phyloP scores from a whole-genome alignment of 2,888 invertebrate species.

The Drosophila leonis region DNA sequence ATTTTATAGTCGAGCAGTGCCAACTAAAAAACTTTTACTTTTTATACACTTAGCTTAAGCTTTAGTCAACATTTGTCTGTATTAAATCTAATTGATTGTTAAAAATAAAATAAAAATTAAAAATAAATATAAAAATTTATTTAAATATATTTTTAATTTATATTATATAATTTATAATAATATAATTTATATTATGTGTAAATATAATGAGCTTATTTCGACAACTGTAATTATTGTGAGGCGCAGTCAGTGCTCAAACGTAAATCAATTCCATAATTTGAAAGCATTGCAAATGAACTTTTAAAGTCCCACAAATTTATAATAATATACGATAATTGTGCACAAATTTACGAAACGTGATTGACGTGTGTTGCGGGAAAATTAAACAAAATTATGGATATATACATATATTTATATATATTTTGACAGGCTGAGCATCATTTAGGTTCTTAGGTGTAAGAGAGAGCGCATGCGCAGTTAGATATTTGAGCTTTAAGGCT shows the following conservation, averaged over 20 bases:
- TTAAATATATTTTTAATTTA: too few relatives aligned
- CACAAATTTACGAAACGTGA: slow-evolving; percentile 54
- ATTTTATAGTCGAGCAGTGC: not conserved
- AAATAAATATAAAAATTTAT: too few relatives aligned
- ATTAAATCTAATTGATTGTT: not conserved
- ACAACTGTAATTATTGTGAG: not conserved
- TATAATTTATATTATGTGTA: not conserved
- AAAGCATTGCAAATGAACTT: slow-evolving; percentile 20
- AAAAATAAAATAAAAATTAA: too few relatives aligned
- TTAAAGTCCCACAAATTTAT: slow-evolving; percentile 44
- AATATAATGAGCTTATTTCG: not conserved
- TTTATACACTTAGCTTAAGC: too few relatives aligned
- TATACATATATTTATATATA: slow-evolving; percentile 12
- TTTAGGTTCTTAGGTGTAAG: slow-evolving; percentile 24
- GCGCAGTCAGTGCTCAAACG: slow-evolving; percentile 3
- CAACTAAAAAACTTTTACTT: not conserved
- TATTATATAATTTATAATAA: not conserved
- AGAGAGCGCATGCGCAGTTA: slow-evolving; percentile 23
- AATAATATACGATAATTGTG: slow-evolving; percentile 51
- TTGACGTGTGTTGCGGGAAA: slow-evolving; percentile 40
- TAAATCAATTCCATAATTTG: slow-evolving; percentile 24
- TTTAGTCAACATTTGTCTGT: not conserved
- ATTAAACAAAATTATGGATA: not conserved
- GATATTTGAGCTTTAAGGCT: slow-evolving; percentile 12
- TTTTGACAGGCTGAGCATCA: slow-evolving; percentile 47